Conservation (phyloP, 1,140 invertebrate species). For the Bombus huntii region DNA sequence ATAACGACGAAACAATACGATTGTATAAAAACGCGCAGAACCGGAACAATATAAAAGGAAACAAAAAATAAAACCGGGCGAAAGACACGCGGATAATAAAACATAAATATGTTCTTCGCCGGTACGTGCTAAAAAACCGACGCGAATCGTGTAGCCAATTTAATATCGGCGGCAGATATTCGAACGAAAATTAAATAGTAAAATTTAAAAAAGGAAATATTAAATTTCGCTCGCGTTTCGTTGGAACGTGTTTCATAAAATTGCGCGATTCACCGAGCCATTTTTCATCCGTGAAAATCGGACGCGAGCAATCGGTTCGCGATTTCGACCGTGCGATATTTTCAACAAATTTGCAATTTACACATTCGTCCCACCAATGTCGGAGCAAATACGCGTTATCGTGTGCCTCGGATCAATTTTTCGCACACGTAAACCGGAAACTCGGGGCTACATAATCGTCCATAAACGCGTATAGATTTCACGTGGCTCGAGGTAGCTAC, state of each 20-base stretch:
- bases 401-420: slow-evolving; percentile 2
- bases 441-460: slow-evolving; percentile 39
- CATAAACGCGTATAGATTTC: slow-evolving; percentile 43
- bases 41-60: too few relatives aligned
- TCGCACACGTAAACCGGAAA: slow-evolving; percentile 29
- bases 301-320: neutral
- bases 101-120: neutral
- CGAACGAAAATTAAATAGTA: neutral
- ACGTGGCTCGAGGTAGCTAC: neutral
- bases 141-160: neutral
- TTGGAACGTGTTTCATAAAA: neutral
- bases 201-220: slow-evolving; percentile 5
- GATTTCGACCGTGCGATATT: slow-evolving; percentile 10
- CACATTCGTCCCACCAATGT: neutral
- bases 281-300: slow-evolving; percentile 19
- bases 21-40: neutral
- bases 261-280: neutral
- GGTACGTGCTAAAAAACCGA: neutral
- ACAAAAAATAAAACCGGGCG: neutral
- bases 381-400: slow-evolving; percentile 33
- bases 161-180: neutral
- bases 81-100: neutral
- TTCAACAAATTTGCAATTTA: slow-evolving; percentile 43
- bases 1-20: neutral
- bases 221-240: slow-evolving; percentile 7